Evolutionary conservation across 2,888 invertebrate genomes (phyloP), one percentile per base, ranked within the genome.

Genomic region (Leptodirus hochenwartii): DNA sequence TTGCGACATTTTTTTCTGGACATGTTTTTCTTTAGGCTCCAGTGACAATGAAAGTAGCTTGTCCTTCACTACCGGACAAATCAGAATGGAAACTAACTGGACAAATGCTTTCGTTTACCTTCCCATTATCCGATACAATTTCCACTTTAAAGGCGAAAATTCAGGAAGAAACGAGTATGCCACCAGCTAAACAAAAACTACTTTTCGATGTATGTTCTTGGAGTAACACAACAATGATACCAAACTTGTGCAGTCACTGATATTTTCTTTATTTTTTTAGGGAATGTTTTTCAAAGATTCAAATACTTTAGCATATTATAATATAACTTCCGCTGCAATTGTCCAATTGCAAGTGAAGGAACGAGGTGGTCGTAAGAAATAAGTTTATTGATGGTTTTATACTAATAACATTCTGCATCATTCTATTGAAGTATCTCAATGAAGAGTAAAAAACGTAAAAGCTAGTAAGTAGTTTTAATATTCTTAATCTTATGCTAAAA

Each of bases 211-310:
- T 80, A 54, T 52, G 53, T 47, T 30, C 15, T 32, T 13, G 14
- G 25, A 26, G 12, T 11, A 23, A n/a, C n/a, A n/a, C n/a, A n/a
- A n/a, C n/a, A n/a, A n/a, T n/a, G n/a, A n/a, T n/a, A n/a, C n/a
- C n/a, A n/a, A n/a, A n/a, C n/a, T 20, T 20, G 9, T 20, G 20
- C 12, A 29, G 22, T 27, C 4, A 9, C 13, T 30, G 25, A 24
- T 10, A 22, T 20, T 23, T 27, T 15, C 15, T 33, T 32, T 30
- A 48, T 42, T 41, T 42, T 59, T 66, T 12, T 57, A 93, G 84
- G 93, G 95, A 17, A 71, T 96, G 59, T 98, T 96, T 65, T 85
- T 96, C 64, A 98, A 98, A 54, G 96, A 98, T 58, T 85, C 77
- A 29, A 88, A 93, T 50, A 73, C 80, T 0, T 62, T 95, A 56